Evolutionary conservation across 37 sponge, comb jelly and placozoan species (phyloP).

Genomic region (Eunapius fragilis): DNA sequence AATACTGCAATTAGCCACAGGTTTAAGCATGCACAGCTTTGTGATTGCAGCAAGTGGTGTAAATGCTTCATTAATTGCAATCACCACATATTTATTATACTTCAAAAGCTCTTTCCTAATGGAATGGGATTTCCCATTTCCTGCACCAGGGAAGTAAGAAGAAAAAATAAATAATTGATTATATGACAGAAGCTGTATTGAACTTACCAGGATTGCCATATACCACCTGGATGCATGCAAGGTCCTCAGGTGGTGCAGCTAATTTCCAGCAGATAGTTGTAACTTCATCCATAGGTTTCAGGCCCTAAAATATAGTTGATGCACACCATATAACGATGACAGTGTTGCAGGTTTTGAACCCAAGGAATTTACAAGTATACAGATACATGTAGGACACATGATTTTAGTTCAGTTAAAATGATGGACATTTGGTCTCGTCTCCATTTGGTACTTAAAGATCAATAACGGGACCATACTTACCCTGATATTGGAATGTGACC

Average conservation of each 20-base stretch:
- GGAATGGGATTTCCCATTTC: constrained; percentile 66
- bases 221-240: constrained; percentile 54
- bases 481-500: no score
- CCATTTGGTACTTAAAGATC: no score
- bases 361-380: no score
- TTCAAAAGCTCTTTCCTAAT: constrained; percentile 35
- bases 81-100: neutral
- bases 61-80: constrained; percentile 56
- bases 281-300: constrained; percentile 22
- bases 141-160: constrained; percentile 20
- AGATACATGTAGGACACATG: no score
- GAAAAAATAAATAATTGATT: no score
- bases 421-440: no score
- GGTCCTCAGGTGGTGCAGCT: constrained; percentile 15
- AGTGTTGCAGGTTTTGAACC: no score
- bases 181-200: neutral
- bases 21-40: constrained; percentile 6
- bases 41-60: constrained; percentile 18
- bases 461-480: no score
- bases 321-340: no score
- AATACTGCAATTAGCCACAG: constrained; percentile 8
- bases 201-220: constrained; percentile 76
- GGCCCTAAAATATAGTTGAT: neutral
- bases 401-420: no score
- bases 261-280: neutral